phyloP scores from a whole-genome alignment of 2,113 vertebrate species.

The Erinaceus europaeus region DNA sequence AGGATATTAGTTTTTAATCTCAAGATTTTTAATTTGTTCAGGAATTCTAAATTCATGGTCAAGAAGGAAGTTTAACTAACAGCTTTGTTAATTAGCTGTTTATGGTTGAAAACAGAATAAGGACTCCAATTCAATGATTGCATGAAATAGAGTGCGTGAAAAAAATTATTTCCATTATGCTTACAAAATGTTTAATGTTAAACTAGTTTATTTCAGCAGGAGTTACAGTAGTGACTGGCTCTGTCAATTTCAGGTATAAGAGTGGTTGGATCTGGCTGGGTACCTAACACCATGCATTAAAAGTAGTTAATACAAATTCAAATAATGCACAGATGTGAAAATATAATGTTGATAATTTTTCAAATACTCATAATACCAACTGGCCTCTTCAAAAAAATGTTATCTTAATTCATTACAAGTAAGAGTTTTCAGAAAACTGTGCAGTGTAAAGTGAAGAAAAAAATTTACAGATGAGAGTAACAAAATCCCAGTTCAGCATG shows the following conservation, averaged over 20 bases:
- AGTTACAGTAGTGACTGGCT: neutral
- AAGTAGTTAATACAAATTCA: constrained; percentile 12
- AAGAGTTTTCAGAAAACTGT: neutral
- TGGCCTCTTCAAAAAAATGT: neutral
- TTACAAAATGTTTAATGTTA: neutral
- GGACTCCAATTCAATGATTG: no score
- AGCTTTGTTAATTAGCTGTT: no score
- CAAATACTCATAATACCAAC: neutral
- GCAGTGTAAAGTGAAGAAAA: rapidly evolving
- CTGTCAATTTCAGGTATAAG: neutral
- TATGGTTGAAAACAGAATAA: no score
- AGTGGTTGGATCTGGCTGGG: neutral
- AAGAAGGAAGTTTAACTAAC: no score
- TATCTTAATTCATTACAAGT: neutral
- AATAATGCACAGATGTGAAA: neutral
- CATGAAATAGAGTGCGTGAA: neutral
- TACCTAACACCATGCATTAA: neutral
- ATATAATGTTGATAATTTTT: neutral
- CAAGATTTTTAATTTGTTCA: no score
- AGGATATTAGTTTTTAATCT: no score
- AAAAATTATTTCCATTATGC: neutral
- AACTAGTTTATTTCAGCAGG: neutral
- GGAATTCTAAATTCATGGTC: no score
- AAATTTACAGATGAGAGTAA: neutral
- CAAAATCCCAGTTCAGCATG: neutral